phyloP scores from a whole-genome alignment of 2,888 invertebrate species.

The Lasioglossum oenotherae region DNA sequence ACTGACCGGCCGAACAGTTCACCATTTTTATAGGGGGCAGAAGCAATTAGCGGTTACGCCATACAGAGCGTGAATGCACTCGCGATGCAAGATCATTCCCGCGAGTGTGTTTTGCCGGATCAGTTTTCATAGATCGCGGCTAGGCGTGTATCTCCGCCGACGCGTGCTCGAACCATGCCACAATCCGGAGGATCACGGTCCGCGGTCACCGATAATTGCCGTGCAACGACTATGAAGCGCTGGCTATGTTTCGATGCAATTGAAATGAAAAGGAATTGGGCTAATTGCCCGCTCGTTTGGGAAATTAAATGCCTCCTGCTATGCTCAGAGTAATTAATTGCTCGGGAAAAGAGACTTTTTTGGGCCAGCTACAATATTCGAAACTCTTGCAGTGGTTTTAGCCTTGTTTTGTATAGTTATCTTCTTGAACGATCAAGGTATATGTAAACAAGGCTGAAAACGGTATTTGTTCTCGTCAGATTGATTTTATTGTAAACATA shows the following conservation, averaged over 20 bases:
- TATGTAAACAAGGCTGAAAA: neutral
- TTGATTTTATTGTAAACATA: neutral
- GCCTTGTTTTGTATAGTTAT: neutral
- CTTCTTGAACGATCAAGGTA: neutral
- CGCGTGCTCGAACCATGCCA: neutral
- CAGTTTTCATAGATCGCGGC: constrained; percentile 15
- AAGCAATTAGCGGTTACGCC: constrained; percentile 77
- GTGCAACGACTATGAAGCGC: constrained; percentile 23
- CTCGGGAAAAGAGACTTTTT: neutral
- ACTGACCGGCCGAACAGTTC: constrained; percentile 70
- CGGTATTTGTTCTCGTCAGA: neutral
- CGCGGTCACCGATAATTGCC: constrained; percentile 36
- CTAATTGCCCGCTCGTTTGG: constrained; percentile 9
- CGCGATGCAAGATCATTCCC: constrained; percentile 36
- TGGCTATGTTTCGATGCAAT: constrained; percentile 8
- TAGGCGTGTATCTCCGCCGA: neutral
- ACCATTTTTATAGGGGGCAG: constrained; percentile 79
- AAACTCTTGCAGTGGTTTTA: neutral
- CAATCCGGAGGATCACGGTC: constrained; percentile 1
- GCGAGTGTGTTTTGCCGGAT: constrained; percentile 24
- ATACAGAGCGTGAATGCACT: constrained; percentile 84
- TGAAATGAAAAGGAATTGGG: constrained; percentile 56
- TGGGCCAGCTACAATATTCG: neutral
- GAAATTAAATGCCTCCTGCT: neutral
- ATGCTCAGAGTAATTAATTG: neutral